Percentiles rank a stretch among this genome's conserved stretches.
Evolutionary conservation across 2,888 invertebrate species (phyloP).

Genomic region (Platerodrilus igneus): DNA sequence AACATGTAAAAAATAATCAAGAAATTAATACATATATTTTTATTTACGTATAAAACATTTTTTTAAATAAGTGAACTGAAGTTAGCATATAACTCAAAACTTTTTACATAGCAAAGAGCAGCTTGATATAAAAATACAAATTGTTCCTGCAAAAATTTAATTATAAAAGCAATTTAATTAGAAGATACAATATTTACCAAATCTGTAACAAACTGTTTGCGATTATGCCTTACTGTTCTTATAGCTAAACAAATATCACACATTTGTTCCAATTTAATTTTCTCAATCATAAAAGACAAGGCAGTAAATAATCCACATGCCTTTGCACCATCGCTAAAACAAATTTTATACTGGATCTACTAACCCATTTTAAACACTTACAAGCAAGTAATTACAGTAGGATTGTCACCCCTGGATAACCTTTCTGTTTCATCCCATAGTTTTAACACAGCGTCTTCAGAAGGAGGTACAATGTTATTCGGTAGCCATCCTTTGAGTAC

Average conservation of each 20-base stretch:
- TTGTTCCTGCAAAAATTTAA: constrained; percentile 36
- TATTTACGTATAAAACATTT: too few species aligned
- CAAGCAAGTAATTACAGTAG: constrained; percentile 39
- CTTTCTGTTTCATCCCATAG: constrained; percentile 36
- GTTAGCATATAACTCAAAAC: constrained; percentile 39
- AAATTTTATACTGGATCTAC: constrained; percentile 2
- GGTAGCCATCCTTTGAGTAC: constrained; percentile 31
- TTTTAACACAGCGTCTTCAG: constrained; percentile 31
- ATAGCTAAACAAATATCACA: constrained; percentile 47
- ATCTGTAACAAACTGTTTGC: constrained; percentile 39
- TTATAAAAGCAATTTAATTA: too few species aligned
- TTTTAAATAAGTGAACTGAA: too few species aligned
- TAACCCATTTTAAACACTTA: constrained; percentile 25
- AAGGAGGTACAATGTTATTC: constrained; percentile 28
- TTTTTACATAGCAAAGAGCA: constrained; percentile 34
- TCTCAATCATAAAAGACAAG: constrained; percentile 41
- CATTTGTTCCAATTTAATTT: constrained; percentile 44
- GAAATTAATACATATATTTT: too few species aligned
- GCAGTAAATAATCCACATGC: constrained; percentile 45
- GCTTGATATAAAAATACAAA: constrained; percentile 40
- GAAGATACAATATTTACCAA: constrained; percentile 32
- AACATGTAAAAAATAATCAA: too few species aligned
- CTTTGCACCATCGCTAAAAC: constrained; percentile 45
- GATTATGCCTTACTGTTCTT: constrained; percentile 39
- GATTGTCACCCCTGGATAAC: constrained; percentile 31